phyloP scores from a whole-genome alignment of 2,797 vertebrate species.

The Prunella strophiata region DNA sequence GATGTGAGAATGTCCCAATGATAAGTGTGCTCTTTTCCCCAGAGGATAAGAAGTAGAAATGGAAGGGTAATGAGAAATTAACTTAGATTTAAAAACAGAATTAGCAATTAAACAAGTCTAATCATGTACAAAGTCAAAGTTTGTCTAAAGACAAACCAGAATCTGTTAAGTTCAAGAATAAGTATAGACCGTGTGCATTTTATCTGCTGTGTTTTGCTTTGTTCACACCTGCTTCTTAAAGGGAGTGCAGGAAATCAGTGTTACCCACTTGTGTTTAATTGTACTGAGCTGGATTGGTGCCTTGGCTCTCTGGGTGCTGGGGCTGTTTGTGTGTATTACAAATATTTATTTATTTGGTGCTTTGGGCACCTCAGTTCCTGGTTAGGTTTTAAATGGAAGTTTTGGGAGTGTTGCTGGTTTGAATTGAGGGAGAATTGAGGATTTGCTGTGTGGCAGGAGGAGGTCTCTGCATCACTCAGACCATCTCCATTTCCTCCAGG shows the following conservation, averaged over 20 bases:
- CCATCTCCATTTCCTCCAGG: neutral
- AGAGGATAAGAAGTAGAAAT: conserved; percentile 74
- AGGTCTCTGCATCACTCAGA: neutral
- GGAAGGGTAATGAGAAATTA: conserved; percentile 75
- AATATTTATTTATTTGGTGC: neutral
- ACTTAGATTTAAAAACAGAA: conserved; percentile 74
- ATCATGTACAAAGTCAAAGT: conserved; percentile 66
- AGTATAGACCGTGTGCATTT: conserved; percentile 39
- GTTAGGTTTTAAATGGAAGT: neutral
- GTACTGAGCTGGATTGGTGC: neutral
- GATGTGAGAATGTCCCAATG: conserved; percentile 76
- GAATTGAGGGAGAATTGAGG: fast-evolving
- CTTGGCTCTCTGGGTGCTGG: neutral
- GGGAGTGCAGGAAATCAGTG: neutral
- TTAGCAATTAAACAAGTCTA: conserved; percentile 63
- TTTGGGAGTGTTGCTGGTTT: neutral
- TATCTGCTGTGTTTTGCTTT: neutral
- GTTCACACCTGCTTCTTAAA: conserved; percentile 37
- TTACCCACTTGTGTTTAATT: conserved; percentile 34
- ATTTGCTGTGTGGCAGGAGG: neutral
- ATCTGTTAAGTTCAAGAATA: conserved; percentile 67
- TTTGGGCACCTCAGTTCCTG: neutral
- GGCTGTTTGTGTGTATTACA: too few relatives aligned
- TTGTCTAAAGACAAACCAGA: conserved; percentile 50
- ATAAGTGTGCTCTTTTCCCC: conserved; percentile 76